phyloP scores from a whole-genome alignment of 2,797 vertebrate species.

The Rhabdophis nuchalis region DNA sequence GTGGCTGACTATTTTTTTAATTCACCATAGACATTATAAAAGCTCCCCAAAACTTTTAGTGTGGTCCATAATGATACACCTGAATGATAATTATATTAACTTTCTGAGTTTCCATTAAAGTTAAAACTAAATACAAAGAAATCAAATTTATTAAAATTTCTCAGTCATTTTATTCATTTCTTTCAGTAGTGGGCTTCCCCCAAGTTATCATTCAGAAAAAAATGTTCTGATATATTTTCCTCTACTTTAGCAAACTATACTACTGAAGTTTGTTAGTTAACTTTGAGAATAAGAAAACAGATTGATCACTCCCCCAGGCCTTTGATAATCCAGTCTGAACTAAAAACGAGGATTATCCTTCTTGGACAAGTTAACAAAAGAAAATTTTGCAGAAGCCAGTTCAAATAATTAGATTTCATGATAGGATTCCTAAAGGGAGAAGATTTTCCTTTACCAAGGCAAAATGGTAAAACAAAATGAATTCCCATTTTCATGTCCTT shows the following conservation, averaged over 20 bases:
- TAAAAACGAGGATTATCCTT: background rate
- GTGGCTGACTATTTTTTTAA: background rate
- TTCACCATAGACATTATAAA: background rate
- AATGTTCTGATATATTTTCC: background rate
- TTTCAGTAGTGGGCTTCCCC: background rate
- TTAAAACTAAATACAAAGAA: background rate
- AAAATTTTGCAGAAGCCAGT: background rate
- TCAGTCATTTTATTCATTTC: background rate
- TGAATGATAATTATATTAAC: background rate
- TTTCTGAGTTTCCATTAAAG: background rate
- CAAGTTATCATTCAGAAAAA: background rate
- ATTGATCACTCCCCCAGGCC: background rate
- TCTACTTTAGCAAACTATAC: background rate
- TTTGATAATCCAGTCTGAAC: background rate
- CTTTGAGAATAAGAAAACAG: background rate
- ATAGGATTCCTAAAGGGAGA: background rate
- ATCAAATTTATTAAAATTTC: background rate
- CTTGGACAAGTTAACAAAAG: background rate
- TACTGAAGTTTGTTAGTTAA: background rate
- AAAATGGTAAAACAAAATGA: too few species aligned
- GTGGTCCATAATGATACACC: background rate
- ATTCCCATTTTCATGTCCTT: conserved; percentile 48
- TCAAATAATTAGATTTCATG: background rate
- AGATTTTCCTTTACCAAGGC: background rate
- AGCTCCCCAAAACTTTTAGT: background rate